Base-by-base conservation (phyloP, 2,797 vertebrate genomes). In the Galagoides demidoff region DNA sequence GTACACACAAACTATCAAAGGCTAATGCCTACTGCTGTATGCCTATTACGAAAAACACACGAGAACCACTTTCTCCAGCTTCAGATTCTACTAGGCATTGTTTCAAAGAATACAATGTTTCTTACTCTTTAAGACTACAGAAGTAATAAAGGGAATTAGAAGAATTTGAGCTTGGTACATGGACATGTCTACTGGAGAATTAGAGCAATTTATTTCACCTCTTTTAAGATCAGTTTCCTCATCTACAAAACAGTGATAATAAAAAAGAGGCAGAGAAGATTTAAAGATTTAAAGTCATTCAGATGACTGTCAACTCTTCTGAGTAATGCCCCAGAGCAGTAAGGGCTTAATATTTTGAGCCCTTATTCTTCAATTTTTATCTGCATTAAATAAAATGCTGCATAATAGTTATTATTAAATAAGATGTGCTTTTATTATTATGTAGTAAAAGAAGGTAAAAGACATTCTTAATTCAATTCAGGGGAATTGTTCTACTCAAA, bases 301-400 rank as follows among this genome's bases (percentile, higher is more conserved):
- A n/a, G 20, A 63, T 57, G 43, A 45, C 52, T 84, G 22, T 71
- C 23, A 71, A 37, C 20, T 34, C 29, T 79, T 45, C 39, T 68
- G 34, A 66, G 95, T 68, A 94, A 79, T 70, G 4, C 2, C 25
- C 68, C 19, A 11, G 43, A 39, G 34, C 27, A 61, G n/a, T 37
- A 86, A 74, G 39, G 25, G 57, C 43, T 85, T n/a, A 83, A 43
- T 49, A 5, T 77, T 74, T 85, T 90, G 37, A 87, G 49, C n/a
- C 29, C 49, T 74, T 95, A 57, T 89, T 90, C 77, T 73, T 84
- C 74, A 66, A 49, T 63, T 86, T 81, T 52, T 79, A 92, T 52
- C 64, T 70, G 31, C 17, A 52, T 20, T 82, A 73, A 82, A 70
- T 61, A 29, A 92, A 88, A 64, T 79, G 7, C 5, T 37, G 59